A percentile compares a stretch with the other conserved stretches of the same genome.
These are phyloP conservation scores for Dolichallabes microphthalmus DNA, from an alignment of 2,113 vertebrate genomes.

Conservation along the genomic window DNA sequence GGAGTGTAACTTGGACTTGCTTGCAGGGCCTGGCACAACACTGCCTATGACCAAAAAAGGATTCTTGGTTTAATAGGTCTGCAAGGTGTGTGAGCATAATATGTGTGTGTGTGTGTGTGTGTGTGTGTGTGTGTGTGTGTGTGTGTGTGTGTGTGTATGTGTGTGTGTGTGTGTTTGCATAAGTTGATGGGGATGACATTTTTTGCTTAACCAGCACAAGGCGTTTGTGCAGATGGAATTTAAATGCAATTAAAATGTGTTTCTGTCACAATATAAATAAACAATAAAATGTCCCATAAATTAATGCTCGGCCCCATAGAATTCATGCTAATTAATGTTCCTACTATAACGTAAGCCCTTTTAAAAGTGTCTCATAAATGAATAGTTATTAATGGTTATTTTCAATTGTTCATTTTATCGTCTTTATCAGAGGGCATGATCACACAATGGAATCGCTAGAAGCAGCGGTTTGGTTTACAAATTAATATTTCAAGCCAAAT, in stretches of 20 bases:
- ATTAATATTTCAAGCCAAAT: not conserved
- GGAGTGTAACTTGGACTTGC: slow-evolving; percentile 3
- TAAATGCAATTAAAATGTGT: not conserved
- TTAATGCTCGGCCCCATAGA: not conserved
- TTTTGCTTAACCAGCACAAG: slow-evolving; percentile 14
- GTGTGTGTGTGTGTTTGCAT: not conserved
- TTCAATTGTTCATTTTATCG: not conserved
- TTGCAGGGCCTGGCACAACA: not conserved
- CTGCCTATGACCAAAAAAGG: slow-evolving; percentile 29
- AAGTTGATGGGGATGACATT: not conserved
- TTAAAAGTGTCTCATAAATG: no score
- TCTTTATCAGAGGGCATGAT: not conserved
- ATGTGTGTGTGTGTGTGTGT: not conserved
- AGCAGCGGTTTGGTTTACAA: not conserved
- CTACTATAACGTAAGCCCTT: not conserved
- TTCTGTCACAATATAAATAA: not conserved
- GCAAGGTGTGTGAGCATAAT: not conserved
- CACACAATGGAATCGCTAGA: not conserved
- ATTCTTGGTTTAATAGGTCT: not conserved
- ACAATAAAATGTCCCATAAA: not conserved
- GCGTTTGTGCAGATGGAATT: not conserved
- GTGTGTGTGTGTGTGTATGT: not conserved
- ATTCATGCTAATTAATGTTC: not conserved
- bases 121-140: not conserved
- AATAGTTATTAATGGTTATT: not conserved